phyloP scores from a whole-genome alignment of 2,888 invertebrate genomes.

The Onthophagus sagittarius region DNA sequence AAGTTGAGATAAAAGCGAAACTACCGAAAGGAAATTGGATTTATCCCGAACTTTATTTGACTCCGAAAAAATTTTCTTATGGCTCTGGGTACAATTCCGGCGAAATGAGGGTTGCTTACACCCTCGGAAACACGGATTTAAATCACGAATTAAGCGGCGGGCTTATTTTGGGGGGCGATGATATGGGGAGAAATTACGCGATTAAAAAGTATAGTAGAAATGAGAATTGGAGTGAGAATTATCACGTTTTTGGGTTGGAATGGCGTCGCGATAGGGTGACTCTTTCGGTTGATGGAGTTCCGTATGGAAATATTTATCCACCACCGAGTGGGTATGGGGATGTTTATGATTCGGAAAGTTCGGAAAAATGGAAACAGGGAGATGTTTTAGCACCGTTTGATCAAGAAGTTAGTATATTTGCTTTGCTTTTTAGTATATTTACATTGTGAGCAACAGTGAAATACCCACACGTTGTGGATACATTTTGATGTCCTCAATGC shows the following conservation, averaged over 20 bases:
- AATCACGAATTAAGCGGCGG: slow-evolving; percentile 39
- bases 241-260: slow-evolving; percentile 55
- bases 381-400: slow-evolving; percentile 69
- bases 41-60: slow-evolving; percentile 57
- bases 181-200: slow-evolving; percentile 37
- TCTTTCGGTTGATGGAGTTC: slow-evolving; percentile 52
- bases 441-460: too few species aligned
- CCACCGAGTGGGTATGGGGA: slow-evolving; percentile 43
- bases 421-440: too few species aligned
- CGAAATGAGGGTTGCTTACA: slow-evolving; percentile 66
- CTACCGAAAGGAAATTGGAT: slow-evolving; percentile 76
- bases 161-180: slow-evolving; percentile 37
- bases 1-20: slow-evolving; percentile 65
- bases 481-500: too few species aligned
- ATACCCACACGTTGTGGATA: too few species aligned
- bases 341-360: slow-evolving; percentile 38
- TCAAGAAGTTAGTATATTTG: slow-evolving; percentile 57
- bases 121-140: slow-evolving; percentile 58
- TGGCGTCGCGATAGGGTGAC: slow-evolving; percentile 57
- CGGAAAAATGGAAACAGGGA: slow-evolving; percentile 58
- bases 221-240: slow-evolving; percentile 50
- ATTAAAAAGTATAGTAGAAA: slow-evolving; percentile 31
- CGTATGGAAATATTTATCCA: slow-evolving; percentile 49
- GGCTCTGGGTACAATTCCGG: slow-evolving; percentile 63
- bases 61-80: slow-evolving; percentile 61